Evolutionary conservation across 2,113 vertebrate species (phyloP).

Genomic region (Dipodomys ordii): DNA sequence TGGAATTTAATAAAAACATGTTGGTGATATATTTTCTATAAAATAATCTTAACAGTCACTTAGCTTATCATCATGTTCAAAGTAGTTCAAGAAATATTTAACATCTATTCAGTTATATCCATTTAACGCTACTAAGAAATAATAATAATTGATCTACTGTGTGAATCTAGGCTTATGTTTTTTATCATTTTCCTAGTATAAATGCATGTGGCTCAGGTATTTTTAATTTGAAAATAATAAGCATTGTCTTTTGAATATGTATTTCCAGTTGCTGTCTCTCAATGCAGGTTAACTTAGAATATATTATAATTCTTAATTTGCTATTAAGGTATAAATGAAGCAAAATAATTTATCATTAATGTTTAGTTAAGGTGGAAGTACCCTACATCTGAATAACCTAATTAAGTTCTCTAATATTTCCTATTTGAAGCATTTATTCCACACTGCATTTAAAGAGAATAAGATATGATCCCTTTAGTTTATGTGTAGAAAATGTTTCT

Average conservation of each 20-base stretch:
- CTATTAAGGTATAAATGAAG: constrained; percentile 6
- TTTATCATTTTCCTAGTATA: neutral
- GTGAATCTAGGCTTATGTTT: neutral
- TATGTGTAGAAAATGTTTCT: neutral
- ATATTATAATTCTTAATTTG: neutral
- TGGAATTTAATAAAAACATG: neutral
- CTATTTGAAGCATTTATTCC: constrained; percentile 23
- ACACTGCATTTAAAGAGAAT: neutral
- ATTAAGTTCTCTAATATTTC: neutral
- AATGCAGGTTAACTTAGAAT: neutral
- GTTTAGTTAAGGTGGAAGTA: neutral
- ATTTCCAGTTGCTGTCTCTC: neutral
- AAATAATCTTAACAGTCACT: neutral
- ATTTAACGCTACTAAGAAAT: neutral
- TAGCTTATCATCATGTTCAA: neutral
- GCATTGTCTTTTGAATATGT: neutral
- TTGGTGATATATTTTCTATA: neutral
- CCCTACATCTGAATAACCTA: neutral
- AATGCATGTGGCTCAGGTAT: neutral
- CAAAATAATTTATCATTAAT: constrained; percentile 25
- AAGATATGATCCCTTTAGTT: neutral
- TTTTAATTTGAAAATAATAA: constrained; percentile 30
- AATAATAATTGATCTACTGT: neutral
- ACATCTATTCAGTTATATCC: too few relatives aligned
- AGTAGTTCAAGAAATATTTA: too few relatives aligned